These are phyloP conservation scores for Clivina fossor DNA, from an alignment of 2,888 invertebrate species.

Conservation along the genomic window DNA sequence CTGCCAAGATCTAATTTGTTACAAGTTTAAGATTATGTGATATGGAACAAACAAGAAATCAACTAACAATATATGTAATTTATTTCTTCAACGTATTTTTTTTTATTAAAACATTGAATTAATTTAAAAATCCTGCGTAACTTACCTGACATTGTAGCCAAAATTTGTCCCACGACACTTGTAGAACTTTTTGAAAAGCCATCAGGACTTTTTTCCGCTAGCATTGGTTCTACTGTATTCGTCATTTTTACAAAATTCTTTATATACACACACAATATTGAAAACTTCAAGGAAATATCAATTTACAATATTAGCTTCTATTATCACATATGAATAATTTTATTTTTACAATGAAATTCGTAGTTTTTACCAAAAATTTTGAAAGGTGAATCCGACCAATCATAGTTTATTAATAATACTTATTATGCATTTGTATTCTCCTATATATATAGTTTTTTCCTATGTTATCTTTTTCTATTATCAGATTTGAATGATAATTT, in stretches of 20 bases:
- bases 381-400: neutral
- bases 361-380: neutral
- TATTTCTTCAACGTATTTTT: neutral
- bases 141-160: constrained; percentile 36
- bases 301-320: constrained; percentile 12
- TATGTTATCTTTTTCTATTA: constrained; percentile 15
- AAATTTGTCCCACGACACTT: constrained; percentile 16
- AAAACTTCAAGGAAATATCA: neutral
- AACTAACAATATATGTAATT: too few species aligned
- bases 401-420: neutral
- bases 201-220: constrained; percentile 1
- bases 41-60: too few species aligned
- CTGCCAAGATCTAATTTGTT: too few species aligned
- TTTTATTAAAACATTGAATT: neutral
- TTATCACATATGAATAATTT: constrained; percentile 8
- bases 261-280: neutral
- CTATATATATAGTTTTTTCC: constrained; percentile 13
- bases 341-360: neutral
- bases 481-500: constrained; percentile 4
- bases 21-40: too few species aligned
- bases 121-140: neutral
- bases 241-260: constrained; percentile 7
- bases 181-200: neutral
- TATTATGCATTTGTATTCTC: too few species aligned
- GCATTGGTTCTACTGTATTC: constrained; percentile 21